phyloP scores from a whole-genome alignment of 2,888 invertebrate species.

The Agrilus mali region DNA sequence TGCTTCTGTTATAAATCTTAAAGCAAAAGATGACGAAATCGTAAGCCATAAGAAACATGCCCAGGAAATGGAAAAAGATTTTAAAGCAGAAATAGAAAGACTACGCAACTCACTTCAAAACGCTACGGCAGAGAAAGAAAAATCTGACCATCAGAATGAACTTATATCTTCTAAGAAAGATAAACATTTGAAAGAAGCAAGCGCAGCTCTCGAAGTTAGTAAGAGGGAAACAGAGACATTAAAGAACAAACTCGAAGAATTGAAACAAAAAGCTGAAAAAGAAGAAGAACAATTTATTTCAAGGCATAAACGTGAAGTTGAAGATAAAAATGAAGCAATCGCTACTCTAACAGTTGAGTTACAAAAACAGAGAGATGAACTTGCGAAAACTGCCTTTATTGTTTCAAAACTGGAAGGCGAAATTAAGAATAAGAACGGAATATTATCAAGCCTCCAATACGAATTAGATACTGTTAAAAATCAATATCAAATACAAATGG shows the following conservation, averaged over 20 bases:
- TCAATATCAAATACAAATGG: slow-evolving; percentile 14
- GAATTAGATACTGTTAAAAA: slow-evolving; percentile 15
- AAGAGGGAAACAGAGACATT: slow-evolving; percentile 17
- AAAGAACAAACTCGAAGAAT: slow-evolving; percentile 15
- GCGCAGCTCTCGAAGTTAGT: slow-evolving; percentile 13
- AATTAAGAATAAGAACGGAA: slow-evolving; percentile 14
- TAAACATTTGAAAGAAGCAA: slow-evolving; percentile 23
- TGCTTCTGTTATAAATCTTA: slow-evolving; percentile 27
- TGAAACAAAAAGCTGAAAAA: slow-evolving; percentile 13
- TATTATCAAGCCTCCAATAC: slow-evolving; percentile 17
- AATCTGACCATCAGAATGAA: slow-evolving; percentile 26
- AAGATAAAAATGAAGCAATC: slow-evolving; percentile 17
- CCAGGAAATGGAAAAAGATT: slow-evolving; percentile 20
- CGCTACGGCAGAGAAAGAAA: slow-evolving; percentile 28
- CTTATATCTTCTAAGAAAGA: slow-evolving; percentile 18
- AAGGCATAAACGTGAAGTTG: slow-evolving; percentile 12
- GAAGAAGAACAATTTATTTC: slow-evolving; percentile 14
- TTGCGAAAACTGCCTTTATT: slow-evolving; percentile 12
- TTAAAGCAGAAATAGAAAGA: slow-evolving; percentile 28
- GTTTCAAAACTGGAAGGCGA: slow-evolving; percentile 18
- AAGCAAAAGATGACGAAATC: slow-evolving; percentile 23
- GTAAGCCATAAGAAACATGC: slow-evolving; percentile 28
- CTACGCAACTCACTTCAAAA: slow-evolving; percentile 25
- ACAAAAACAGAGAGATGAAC: slow-evolving; percentile 20
- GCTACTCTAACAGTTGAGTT: slow-evolving; percentile 17